Base-by-base conservation (phyloP, 2,888 invertebrate species). In the Oscheius myriophilus region DNA sequence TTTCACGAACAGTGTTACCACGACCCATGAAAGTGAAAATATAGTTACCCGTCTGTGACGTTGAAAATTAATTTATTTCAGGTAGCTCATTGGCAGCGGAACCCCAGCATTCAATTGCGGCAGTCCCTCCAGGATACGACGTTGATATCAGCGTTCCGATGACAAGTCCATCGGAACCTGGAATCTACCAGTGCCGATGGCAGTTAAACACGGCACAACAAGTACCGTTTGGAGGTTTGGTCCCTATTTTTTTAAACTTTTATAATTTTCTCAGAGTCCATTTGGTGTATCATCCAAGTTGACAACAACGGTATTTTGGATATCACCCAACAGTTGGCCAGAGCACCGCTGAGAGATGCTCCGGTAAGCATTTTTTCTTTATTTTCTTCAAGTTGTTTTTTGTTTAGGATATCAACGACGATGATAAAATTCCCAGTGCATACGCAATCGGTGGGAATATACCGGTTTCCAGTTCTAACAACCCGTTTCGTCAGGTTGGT, bases 211-310 rank as follows among this genome's bases (percentile, higher is more conserved):
- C 65, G n/a, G 12, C 54, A 26, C 41, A 25, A 7, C 42, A 55
- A 21, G 18, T 54, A 12, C 42, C 65, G 16, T 65, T 65, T 55
- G 65, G 65, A 55, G 65, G 65, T 65, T 42, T 14, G 54, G 23
- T 3, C 14, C 14, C 9, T 55, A 14, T 12, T 39, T 63, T 63
- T 16, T 46, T 18, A 4, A 26, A 7, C 14, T 23, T 51, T 14
- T 51, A 52, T 7, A 23, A 6, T 14, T 9, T 45, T 55, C 55
- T 12, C 25, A 65, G 65, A 65, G 41, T 65, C 65, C 6, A 54
- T 65, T 14, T 65, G 54, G 26, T 65, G 55, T 26, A 65, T 65
- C 25, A 39, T 65, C 7, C 42, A 43, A n/a, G 65, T 65, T 42
- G 55, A 65, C 26, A 41, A n/a, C 18, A 57, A 57, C 42, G 42